phyloP scores from a whole-genome alignment of 2,113 vertebrate species.

The Narcine bancroftii region DNA sequence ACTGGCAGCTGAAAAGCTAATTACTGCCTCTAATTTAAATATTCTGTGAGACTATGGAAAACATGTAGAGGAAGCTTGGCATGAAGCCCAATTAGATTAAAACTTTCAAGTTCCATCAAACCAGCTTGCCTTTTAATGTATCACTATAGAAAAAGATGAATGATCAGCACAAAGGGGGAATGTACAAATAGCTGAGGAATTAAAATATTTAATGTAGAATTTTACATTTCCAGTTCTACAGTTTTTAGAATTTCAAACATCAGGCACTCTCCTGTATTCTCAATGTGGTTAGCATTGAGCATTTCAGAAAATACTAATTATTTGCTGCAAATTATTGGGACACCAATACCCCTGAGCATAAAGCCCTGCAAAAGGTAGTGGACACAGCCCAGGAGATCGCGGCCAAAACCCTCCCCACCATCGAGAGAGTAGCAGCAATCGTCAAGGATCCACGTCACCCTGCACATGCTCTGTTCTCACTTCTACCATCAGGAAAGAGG shows the following conservation, averaged over 20 bases:
- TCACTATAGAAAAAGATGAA: neutral
- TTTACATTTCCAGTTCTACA: too few species aligned
- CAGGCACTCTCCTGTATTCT: neutral
- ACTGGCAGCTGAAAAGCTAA: neutral
- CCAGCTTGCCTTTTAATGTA: neutral
- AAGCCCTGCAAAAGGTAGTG: too few species aligned
- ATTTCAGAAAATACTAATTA: neutral
- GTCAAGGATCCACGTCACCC: too few species aligned
- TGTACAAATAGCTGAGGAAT: neutral
- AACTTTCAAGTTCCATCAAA: neutral
- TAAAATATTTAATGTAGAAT: neutral
- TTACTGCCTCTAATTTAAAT: neutral
- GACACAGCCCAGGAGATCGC: too few species aligned
- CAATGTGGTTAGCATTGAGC: neutral
- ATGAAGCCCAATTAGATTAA: too few species aligned
- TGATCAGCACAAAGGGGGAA: too few species aligned
- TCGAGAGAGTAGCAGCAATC: too few species aligned
- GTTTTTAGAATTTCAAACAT: too few species aligned
- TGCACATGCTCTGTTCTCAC: too few species aligned
- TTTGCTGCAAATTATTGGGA: neutral
- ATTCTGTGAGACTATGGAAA: neutral
- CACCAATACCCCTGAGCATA: too few species aligned
- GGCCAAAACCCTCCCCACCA: too few species aligned
- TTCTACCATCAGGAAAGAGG: too few species aligned
- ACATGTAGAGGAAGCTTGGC: neutral